Base-by-base conservation (phyloP, 2,113 vertebrate species). In the Pituophis catenifer region DNA sequence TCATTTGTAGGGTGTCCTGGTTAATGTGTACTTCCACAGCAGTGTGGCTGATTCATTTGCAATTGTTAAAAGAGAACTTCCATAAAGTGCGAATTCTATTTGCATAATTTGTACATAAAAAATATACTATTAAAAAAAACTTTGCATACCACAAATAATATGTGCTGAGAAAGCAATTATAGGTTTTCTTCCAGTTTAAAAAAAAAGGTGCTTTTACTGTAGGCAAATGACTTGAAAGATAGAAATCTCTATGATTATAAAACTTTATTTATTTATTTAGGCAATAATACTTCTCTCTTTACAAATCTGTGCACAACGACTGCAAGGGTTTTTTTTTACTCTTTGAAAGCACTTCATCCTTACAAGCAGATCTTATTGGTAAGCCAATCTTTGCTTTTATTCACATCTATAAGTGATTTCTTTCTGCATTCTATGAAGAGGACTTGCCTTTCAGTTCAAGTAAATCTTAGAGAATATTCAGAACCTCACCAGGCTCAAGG, bases 261-360 rank as follows among this genome's bases (percentile, higher is more conserved):
- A 29, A 2, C 23, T 89, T 23, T 90, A 89, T 70, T 70, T 92
- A 94, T 52, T 62, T 53, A 94, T 65, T 85, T 75, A 70, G 33
- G 26, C 38, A n/a, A 33, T 6, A 26, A 90, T n/a, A 11, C 26
- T 59, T 17, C 94, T 29, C 29, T 90, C 50, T 85, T 94, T 24
- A 23, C 24, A 70, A 29, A 13, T 24, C 23, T 62, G 21, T 55
- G 54, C 33, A 62, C 0, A 33, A 5, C n/a, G 53, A 94, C 48
- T 33, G 19, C 33, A 89, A 15, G 1, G 1, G 9, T 65, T 17
- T 55, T 53, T 54, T 17, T 55, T 62, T n/a, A 55, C 59, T 50
- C 62, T 54, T 33, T 50, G 52, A 5, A 17, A 85, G 26, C 58
- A 86, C n/a, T 89, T n/a, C 21, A 3, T 26, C 24, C n/a, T 89